Conservation (phyloP, 2,113 vertebrate genomes). For the Petrocephalus zakoni region DNA sequence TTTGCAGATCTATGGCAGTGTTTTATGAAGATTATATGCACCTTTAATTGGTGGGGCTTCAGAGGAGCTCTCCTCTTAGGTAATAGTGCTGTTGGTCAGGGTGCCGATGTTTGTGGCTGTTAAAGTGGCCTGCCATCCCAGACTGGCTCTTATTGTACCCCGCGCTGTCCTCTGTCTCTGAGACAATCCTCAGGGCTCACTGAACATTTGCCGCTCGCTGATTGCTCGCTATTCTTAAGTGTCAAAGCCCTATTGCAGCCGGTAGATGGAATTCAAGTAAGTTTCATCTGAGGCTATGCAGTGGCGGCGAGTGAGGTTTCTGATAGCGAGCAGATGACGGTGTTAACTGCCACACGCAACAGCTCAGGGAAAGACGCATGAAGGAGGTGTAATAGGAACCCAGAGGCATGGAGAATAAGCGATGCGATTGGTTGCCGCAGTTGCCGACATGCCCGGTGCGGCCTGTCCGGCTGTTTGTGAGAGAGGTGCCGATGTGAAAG, state of each 20-base stretch:
- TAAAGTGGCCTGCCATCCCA: background rate
- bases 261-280: background rate
- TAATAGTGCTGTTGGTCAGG: background rate
- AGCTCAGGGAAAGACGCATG: background rate
- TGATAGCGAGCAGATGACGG: background rate
- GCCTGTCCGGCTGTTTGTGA: background rate
- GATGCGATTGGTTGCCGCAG: background rate
- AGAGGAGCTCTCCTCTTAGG: background rate
- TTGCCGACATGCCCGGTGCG: background rate
- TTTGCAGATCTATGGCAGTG: background rate
- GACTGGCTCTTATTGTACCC: constrained; percentile 6
- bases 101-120: constrained; percentile 11
- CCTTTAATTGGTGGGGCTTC: background rate
- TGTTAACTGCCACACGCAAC: background rate
- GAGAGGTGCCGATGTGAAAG: background rate
- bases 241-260: background rate
- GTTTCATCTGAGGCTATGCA: background rate
- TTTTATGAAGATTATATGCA: background rate
- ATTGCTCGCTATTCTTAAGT: background rate
- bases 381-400: background rate
- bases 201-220: background rate
- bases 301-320: background rate
- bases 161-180: background rate
- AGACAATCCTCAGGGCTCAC: background rate
- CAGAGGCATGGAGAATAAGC: background rate